These are phyloP conservation scores for Rostratula benghalensis DNA, from an alignment of 2,113 vertebrate species.

Conservation along the genomic window DNA sequence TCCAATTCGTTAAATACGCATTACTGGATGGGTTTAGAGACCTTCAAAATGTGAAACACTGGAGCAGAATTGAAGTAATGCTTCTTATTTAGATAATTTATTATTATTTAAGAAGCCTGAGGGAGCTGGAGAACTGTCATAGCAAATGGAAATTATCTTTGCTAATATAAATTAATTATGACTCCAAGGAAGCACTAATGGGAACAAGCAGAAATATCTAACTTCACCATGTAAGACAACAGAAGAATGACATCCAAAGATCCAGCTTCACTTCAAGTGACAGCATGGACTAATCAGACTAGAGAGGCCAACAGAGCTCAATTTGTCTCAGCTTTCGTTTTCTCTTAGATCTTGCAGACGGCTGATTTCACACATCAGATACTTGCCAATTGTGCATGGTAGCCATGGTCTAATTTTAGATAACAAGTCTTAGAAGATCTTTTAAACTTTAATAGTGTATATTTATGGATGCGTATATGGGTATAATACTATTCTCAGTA, in stretches of 20 bases:
- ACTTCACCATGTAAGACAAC: not conserved
- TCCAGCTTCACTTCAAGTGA: slow-evolving; percentile 32
- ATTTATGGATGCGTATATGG: too few species aligned
- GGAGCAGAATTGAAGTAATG: slow-evolving; percentile 22
- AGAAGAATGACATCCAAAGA: slow-evolving; percentile 29
- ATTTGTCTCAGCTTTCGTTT: slow-evolving; percentile 58
- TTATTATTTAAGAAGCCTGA: slow-evolving; percentile 48
- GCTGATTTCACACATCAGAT: slow-evolving; percentile 47
- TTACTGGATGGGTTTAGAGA: not conserved
- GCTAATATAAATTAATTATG: slow-evolving; percentile 62
- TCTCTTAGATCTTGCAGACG: slow-evolving; percentile 38
- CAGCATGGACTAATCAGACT: slow-evolving; percentile 52
- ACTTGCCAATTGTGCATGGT: slow-evolving; percentile 10
- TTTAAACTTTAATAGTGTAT: not conserved
- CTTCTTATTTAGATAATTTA: slow-evolving; percentile 38
- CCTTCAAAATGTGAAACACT: slow-evolving; percentile 2
- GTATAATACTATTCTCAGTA: not conserved
- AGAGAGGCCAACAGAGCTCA: slow-evolving; percentile 46
- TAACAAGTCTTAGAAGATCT: not conserved
- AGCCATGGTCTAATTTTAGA: not conserved
- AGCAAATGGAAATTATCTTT: slow-evolving; percentile 53
- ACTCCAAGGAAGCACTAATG: slow-evolving; percentile 36
- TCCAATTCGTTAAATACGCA: not conserved
- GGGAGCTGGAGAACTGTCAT: slow-evolving; percentile 42
- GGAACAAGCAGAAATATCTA: slow-evolving; percentile 50